Percentiles rank a stretch among this genome's conserved stretches.
phyloP scores from a whole-genome alignment of 2,797 vertebrate species.

The Anomalospiza imberbis region DNA sequence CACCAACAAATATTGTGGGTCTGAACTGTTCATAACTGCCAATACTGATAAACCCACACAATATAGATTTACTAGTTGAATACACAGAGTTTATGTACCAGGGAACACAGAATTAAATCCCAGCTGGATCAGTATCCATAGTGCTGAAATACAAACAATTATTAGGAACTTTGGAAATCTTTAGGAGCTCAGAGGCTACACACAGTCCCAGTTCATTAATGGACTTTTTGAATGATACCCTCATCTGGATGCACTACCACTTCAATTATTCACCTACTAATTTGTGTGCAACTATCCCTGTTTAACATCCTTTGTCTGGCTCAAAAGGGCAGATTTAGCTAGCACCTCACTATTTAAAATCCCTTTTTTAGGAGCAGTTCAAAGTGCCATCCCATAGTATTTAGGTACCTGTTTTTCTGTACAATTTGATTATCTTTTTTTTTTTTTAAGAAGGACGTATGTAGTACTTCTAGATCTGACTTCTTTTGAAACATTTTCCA shows the following conservation, averaged over 20 bases:
- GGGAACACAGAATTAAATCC: not conserved
- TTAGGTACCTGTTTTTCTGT: not conserved
- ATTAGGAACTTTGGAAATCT: not conserved
- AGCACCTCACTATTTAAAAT: not conserved
- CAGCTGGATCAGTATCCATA: not conserved
- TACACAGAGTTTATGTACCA: not conserved
- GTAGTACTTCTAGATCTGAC: slow-evolving; percentile 13
- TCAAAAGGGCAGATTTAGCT: not conserved
- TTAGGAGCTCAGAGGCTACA: not conserved
- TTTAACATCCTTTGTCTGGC: not conserved
- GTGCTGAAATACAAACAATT: not conserved
- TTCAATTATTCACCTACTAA: not conserved
- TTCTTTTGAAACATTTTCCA: slow-evolving; percentile 29
- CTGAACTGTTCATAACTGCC: not conserved
- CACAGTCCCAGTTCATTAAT: not conserved
- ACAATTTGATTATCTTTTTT: not conserved
- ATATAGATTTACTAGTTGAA: not conserved
- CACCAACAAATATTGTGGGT: not conserved
- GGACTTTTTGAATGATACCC: not conserved
- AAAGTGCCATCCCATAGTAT: not conserved
- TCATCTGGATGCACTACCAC: not conserved
- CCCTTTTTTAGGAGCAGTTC: not conserved
- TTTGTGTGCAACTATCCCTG: not conserved
- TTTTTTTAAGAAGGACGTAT: not conserved
- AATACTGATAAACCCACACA: not conserved